A percentile compares a stretch with the other conserved stretches of the same genome.
phyloP scores from a whole-genome alignment of 2,113 vertebrate genomes.

The Mola mola region DNA sequence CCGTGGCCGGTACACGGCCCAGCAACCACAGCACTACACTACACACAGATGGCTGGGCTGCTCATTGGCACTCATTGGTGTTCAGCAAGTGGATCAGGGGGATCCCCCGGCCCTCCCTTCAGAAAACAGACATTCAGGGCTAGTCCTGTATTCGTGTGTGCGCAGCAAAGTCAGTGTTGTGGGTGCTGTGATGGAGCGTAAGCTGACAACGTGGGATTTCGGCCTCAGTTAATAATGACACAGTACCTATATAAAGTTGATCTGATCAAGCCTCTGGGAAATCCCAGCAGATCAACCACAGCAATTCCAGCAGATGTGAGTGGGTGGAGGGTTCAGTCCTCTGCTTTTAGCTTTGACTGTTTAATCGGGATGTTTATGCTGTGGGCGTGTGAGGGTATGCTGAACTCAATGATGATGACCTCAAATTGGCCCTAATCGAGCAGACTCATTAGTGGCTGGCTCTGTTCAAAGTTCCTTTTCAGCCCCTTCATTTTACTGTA shows the following conservation, averaged over 20 bases:
- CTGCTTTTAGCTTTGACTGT: constrained; percentile 58
- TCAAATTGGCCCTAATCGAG: constrained; percentile 75
- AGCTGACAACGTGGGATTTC: constrained; percentile 10
- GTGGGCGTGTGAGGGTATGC: constrained; percentile 63
- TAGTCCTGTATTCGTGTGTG: constrained; percentile 14
- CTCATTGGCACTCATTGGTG: constrained; percentile 54
- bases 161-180: constrained; percentile 9
- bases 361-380: constrained; percentile 64
- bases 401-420: constrained; percentile 76
- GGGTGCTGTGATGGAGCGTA: constrained; percentile 20
- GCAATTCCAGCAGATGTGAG: constrained; percentile 68
- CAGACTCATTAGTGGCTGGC: constrained; percentile 79
- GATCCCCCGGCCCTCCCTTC: constrained; percentile 18
- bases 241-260: constrained; percentile 42
- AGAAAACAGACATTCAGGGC: constrained; percentile 35
- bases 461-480: constrained; percentile 68
- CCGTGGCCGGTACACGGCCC: constrained; percentile 45
- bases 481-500: constrained; percentile 67
- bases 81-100: constrained; percentile 60
- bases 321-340: constrained; percentile 57
- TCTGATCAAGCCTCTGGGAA: constrained; percentile 55
- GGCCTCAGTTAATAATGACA: constrained; percentile 19
- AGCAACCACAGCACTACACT: constrained; percentile 47
- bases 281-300: constrained; percentile 43
- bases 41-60: constrained; percentile 60